These are phyloP conservation scores for Bombus sylvicola DNA, from an alignment of 1,140 invertebrate species.

Conservation along the genomic window DNA sequence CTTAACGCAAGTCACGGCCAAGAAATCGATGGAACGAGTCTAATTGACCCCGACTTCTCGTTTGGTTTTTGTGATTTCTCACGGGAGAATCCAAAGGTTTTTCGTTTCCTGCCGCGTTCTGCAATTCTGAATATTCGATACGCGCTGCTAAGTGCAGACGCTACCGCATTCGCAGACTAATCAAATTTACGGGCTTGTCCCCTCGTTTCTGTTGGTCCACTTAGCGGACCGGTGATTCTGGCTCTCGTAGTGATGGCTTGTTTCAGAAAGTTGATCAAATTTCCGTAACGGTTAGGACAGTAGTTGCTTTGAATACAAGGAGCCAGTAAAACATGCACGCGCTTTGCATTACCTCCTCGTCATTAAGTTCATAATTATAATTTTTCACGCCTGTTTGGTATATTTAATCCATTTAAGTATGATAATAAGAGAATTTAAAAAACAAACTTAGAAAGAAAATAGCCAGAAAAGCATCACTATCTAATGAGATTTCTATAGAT, in stretches of 20 bases:
- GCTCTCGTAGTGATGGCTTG: slow-evolving; percentile 8
- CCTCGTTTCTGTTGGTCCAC: slow-evolving; percentile 71
- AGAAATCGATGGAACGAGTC: slow-evolving; percentile 14
- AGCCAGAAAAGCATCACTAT: no score
- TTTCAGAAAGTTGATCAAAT: slow-evolving; percentile 42
- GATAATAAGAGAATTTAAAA: no score
- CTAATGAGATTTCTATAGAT: not conserved
- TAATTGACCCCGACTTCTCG: slow-evolving; percentile 17
- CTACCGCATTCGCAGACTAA: slow-evolving; percentile 74
- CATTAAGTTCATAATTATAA: no score
- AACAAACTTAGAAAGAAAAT: no score
- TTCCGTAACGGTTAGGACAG: not conserved
- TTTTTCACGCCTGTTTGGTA: no score
- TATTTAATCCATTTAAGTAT: no score
- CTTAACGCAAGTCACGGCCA: not conserved
- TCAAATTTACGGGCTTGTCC: slow-evolving; percentile 75
- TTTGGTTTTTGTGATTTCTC: not conserved
- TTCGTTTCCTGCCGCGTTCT: slow-evolving; percentile 1
- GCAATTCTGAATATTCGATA: slow-evolving; percentile 47
- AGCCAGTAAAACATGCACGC: no score
- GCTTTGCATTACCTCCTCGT: no score
- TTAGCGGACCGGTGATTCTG: slow-evolving; percentile 61
- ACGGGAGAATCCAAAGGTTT: not conserved
- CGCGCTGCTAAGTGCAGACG: slow-evolving; percentile 52
- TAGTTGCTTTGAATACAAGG: no score